Evolutionary conservation across 2,113 vertebrate genomes (phyloP).

Genomic region (Numenius arquata): DNA sequence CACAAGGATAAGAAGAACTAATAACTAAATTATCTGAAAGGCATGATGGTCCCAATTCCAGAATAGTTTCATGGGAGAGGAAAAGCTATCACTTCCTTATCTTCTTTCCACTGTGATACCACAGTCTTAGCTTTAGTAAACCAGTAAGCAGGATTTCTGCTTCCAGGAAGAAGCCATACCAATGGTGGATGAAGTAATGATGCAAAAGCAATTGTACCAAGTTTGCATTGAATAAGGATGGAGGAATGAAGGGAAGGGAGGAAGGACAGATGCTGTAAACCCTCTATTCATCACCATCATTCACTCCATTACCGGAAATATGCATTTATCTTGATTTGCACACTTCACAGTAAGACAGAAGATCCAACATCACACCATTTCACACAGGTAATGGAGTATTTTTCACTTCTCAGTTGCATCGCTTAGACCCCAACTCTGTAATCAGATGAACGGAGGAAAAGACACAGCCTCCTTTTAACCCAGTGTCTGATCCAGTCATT

Average conservation of each 20-base stretch:
- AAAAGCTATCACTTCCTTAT: background rate
- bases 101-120: background rate
- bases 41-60: background rate
- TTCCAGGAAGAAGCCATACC: background rate
- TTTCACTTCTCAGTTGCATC: background rate
- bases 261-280: background rate
- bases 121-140: background rate
- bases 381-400: background rate
- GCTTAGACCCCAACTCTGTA: background rate
- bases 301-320: background rate
- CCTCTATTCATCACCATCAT: background rate
- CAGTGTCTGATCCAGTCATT: background rate
- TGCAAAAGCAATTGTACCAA: background rate
- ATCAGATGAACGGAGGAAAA: background rate
- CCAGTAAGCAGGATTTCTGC: background rate
- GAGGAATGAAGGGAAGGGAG: background rate
- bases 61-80: background rate
- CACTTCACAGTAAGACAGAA: background rate
- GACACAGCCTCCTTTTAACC: background rate
- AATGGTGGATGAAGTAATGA: background rate
- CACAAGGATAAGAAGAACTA: background rate
- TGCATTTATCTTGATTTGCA: background rate
- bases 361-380: background rate
- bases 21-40: background rate
- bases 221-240: background rate